Conservation (phyloP, 2,888 invertebrate species). For the Agriotes lineatus region DNA sequence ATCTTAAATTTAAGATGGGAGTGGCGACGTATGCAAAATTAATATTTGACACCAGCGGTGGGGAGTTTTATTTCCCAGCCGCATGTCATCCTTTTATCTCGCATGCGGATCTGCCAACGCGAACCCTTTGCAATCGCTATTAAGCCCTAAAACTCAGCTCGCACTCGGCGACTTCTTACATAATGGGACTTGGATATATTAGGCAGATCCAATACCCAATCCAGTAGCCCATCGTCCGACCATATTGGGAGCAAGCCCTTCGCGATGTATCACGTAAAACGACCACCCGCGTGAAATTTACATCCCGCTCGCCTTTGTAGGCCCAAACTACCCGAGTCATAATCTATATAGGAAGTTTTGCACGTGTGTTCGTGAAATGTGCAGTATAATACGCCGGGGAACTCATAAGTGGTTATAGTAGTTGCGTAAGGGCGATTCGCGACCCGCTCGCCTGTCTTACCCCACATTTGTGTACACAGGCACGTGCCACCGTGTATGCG, state of each 20-base stretch:
- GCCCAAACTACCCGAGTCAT: slow-evolving; percentile 31
- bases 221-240: not conserved
- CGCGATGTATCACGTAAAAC: slow-evolving; percentile 4
- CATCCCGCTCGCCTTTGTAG: slow-evolving; percentile 31
- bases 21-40: no score
- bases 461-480: slow-evolving; percentile 41
- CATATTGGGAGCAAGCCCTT: not conserved
- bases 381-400: slow-evolving; percentile 36
- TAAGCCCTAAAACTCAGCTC: no score
- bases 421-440: slow-evolving; percentile 39
- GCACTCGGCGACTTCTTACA: no score
- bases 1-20: no score
- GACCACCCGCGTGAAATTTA: slow-evolving; percentile 22
- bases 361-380: slow-evolving; percentile 37
- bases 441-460: slow-evolving; percentile 32
- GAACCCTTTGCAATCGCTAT: no score
- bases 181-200: no score
- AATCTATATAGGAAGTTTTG: slow-evolving; percentile 38
- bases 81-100: no score
- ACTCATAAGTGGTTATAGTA: slow-evolving; percentile 40
- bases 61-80: no score
- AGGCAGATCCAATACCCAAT: not conserved
- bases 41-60: no score
- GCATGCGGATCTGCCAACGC: no score
- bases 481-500: slow-evolving; percentile 46